These are phyloP conservation scores for Caenorhabditis uteleia DNA, from an alignment of 2,888 invertebrate species.

Conservation along the genomic window DNA sequence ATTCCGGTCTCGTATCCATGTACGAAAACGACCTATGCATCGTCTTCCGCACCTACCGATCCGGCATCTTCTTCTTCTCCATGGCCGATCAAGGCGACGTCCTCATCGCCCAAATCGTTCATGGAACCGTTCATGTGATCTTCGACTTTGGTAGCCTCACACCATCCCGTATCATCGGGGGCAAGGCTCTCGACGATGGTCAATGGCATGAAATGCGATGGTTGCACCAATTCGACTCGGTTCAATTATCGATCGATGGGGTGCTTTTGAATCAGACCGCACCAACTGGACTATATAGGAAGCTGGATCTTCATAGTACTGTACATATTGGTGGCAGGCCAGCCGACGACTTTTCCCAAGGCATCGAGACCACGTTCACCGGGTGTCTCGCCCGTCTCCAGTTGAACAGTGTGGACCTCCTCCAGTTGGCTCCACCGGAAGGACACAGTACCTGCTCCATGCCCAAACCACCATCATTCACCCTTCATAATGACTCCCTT, in stretches of 20 bases:
- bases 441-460: constrained; percentile 34
- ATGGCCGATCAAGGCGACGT: constrained; percentile 68
- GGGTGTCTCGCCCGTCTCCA: constrained; percentile 59
- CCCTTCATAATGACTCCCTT: constrained; percentile 47
- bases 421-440: constrained; percentile 55
- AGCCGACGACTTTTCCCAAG: constrained; percentile 59
- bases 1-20: constrained; percentile 62
- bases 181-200: constrained; percentile 65
- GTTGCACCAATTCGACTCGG: constrained; percentile 68
- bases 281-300: constrained; percentile 65
- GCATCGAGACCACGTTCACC: constrained; percentile 51
- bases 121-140: constrained; percentile 61
- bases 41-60: constrained; percentile 63
- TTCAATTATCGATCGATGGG: constrained; percentile 61
- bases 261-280: constrained; percentile 62
- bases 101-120: constrained; percentile 63
- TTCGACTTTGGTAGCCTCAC: constrained; percentile 65
- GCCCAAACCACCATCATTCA: constrained; percentile 55
- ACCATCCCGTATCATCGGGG: constrained; percentile 57
- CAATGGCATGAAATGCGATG: constrained; percentile 67
- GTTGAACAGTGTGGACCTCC: constrained; percentile 62
- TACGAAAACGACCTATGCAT: constrained; percentile 66
- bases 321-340: constrained; percentile 65
- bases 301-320: constrained; percentile 64
- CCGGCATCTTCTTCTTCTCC: constrained; percentile 66